Percentiles rank a stretch among this genome's conserved stretches.
phyloP scores from a whole-genome alignment of 2,113 vertebrate species.

The Camelus bactrianus region DNA sequence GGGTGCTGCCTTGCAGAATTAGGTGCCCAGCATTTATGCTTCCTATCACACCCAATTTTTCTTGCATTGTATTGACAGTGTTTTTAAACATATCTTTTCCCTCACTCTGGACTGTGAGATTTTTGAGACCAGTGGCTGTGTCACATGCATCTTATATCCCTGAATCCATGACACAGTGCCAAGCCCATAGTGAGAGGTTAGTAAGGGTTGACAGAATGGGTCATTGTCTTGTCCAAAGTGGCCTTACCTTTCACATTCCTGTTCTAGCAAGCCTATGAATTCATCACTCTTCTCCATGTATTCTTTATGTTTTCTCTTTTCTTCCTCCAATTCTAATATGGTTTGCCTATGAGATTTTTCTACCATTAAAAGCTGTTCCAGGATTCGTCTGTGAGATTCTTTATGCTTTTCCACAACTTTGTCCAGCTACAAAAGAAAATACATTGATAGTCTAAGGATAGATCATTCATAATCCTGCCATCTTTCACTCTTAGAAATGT shows the following conservation, averaged over 20 bases:
- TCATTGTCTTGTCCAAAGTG: not conserved
- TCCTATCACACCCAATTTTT: not conserved
- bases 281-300: conserved; percentile 91
- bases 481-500: conserved; percentile 48
- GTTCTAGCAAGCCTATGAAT: conserved; percentile 91
- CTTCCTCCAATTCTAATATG: conserved; percentile 89
- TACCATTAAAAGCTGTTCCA: conserved; percentile 91
- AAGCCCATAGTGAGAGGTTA: not conserved
- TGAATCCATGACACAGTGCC: not conserved
- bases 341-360: conserved; percentile 90
- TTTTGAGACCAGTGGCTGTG: conserved; percentile 25
- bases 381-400: conserved; percentile 88
- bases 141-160: not conserved
- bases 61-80: not conserved
- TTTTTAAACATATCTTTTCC: not conserved
- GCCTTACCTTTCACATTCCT: conserved; percentile 95
- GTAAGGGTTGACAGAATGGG: not conserved
- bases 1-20: not conserved
- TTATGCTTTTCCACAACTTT: conserved; percentile 90
- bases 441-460: conserved; percentile 62
- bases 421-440: conserved; percentile 89
- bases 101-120: not conserved
- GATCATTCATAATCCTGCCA: not conserved
- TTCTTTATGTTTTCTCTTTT: conserved; percentile 90
- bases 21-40: not conserved